phyloP scores from a whole-genome alignment of 2,888 invertebrate species.

The Callosobruchus maculatus region DNA sequence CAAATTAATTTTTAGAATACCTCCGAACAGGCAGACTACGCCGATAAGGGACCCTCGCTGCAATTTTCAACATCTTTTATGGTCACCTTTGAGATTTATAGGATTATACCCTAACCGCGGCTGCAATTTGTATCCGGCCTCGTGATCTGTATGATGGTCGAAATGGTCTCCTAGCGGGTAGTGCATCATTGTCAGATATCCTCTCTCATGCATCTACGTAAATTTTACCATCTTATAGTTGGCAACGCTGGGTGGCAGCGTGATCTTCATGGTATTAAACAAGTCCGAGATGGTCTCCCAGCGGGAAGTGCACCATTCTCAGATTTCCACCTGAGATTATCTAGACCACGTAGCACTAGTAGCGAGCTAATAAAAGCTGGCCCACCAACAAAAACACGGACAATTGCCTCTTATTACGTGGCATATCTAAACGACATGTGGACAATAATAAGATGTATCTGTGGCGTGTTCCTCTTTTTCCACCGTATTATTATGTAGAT shows the following conservation, averaged over 20 bases:
- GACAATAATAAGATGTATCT: conserved; percentile 36
- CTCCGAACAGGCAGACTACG: too few relatives aligned
- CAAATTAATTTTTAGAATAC: too few relatives aligned
- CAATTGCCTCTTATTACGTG: conserved; percentile 42
- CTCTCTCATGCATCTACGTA: too few relatives aligned
- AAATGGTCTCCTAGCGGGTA: too few relatives aligned
- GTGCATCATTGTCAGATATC: too few relatives aligned
- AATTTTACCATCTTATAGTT: too few relatives aligned
- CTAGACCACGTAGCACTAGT: not conserved
- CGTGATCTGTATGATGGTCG: too few relatives aligned
- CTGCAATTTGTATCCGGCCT: too few relatives aligned
- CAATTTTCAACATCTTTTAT: too few relatives aligned
- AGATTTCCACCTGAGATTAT: not conserved
- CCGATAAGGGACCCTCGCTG: too few relatives aligned
- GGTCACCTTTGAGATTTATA: too few relatives aligned
- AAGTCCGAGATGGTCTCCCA: not conserved
- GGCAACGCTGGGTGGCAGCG: not conserved
- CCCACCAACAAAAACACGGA: conserved; percentile 35
- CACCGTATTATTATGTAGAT: conserved; percentile 40
- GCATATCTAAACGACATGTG: conserved; percentile 42
- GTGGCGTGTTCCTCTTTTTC: conserved; percentile 16
- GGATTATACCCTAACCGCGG: too few relatives aligned
- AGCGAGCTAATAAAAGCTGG: conserved; percentile 28
- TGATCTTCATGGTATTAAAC: not conserved
- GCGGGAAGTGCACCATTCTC: not conserved